phyloP scores from a whole-genome alignment of 1,140 invertebrate genomes.

The Campoletis sonorensis region DNA sequence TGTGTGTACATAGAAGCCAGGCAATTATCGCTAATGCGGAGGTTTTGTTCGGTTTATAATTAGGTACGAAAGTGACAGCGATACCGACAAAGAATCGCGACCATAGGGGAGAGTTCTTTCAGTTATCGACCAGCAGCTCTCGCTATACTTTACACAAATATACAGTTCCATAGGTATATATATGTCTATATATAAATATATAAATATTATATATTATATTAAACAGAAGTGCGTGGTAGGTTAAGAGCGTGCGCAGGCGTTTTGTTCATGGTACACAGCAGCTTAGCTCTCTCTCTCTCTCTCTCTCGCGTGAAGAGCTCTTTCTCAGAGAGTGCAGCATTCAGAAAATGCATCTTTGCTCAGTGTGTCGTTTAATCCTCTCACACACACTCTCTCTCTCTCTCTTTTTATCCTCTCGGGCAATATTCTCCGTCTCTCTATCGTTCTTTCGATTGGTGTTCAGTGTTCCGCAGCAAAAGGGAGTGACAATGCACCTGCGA shows the following conservation, averaged over 20 bases:
- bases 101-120: constrained; percentile 20
- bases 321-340: constrained; percentile 15
- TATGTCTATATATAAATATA: neutral
- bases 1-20: constrained; percentile 48
- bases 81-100: constrained; percentile 56
- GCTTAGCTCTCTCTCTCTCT: neutral
- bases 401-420: too few species aligned
- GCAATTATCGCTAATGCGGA: constrained; percentile 66
- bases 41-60: constrained; percentile 66
- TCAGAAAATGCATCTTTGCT: constrained; percentile 28
- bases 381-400: neutral
- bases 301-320: neutral
- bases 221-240: neutral
- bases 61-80: constrained; percentile 65
- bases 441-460: neutral
- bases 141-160: neutral
- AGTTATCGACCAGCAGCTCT: neutral
- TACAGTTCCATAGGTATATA: neutral
- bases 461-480: constrained; percentile 7
- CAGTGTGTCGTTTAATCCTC: constrained; percentile 14
- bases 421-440: constrained; percentile 3
- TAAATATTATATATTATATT: neutral
- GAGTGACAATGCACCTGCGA: constrained; percentile 61
- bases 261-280: neutral
- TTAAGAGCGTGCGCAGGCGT: constrained; percentile 11